Evolutionary conservation across 2,113 vertebrate species (phyloP), one percentile per base, ranked within the genome.

Genomic region (Galbula dea): DNA sequence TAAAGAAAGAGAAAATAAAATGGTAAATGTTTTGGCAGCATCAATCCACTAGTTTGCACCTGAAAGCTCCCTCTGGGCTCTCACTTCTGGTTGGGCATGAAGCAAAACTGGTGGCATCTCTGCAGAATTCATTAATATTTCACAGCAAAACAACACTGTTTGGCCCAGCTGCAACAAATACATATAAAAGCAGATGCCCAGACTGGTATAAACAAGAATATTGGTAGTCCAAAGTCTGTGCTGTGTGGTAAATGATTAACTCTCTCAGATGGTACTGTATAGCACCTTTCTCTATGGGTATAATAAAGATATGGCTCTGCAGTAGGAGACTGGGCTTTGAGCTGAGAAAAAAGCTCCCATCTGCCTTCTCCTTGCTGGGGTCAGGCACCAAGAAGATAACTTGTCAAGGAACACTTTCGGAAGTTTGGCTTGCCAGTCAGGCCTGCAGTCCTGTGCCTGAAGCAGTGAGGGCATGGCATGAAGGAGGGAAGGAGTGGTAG

Each of bases 181-280:
- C 0, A 2, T 29, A 52, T 20, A 55, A 92, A 83, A 80, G 26
- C 21, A 68, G 55, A 77, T 59, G 51, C 5, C 22, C 10, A 71
- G 24, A 45, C 30, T 32, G 26, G 36, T 61, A 71, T 73, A 86
- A 83, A 11, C 6, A 55, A 48, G 9, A 46, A 58, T 46, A 82
- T 8, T 68, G 23, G 11, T 30, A 55, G 85, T 65, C 36, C 79
- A 91, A 94, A 94, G 72, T 88, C 65, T 89, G 61, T 32, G 7
- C 57, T 57, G n/a, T 26, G 49, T 51, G 41, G 62, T 84, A 87
- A 95, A 93, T 76, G 12, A 92, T 92, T 89, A 93, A 93, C 51
- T 26, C 41, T 73, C 78, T 37, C 29, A n/a, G 9, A 23, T 5
- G 68, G 26, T 19, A 15, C n/a, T n/a, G 15, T 14, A 83, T 15